These are phyloP conservation scores for Dipus sagitta DNA, from an alignment of 2,797 vertebrate species.

Conservation along the genomic window DNA sequence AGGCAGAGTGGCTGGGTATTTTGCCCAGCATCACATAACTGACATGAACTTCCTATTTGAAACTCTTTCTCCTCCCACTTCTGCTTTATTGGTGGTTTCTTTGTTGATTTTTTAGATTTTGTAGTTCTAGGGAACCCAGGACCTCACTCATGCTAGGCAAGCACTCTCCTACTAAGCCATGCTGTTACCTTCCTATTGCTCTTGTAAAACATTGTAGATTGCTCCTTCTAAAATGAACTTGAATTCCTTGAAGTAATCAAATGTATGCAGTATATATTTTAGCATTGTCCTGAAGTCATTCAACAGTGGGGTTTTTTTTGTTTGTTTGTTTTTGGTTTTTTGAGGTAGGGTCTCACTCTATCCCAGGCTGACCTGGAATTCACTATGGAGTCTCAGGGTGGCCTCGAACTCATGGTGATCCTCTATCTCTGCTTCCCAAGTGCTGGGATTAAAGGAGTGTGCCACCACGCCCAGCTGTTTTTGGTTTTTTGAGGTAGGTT, in stretches of 20 bases:
- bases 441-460: no score
- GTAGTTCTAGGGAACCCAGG: background rate
- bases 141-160: background rate
- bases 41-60: background rate
- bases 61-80: background rate
- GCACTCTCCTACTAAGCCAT: background rate
- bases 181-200: background rate
- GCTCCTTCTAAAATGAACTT: background rate
- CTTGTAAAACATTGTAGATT: background rate
- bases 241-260: background rate
- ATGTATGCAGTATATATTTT: background rate
- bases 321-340: no score
- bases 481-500: no score
- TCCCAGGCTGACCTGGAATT: no score
- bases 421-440: no score
- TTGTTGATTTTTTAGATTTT: background rate
- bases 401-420: no score
- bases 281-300: background rate
- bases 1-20: background rate
- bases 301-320: background rate
- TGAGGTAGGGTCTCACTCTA: no score
- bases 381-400: no score
- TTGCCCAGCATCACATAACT: background rate
- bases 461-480: no score
- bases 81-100: background rate